These are phyloP conservation scores for Philhelius pedissequus DNA, from an alignment of 2,888 invertebrate genomes.

Conservation along the genomic window DNA sequence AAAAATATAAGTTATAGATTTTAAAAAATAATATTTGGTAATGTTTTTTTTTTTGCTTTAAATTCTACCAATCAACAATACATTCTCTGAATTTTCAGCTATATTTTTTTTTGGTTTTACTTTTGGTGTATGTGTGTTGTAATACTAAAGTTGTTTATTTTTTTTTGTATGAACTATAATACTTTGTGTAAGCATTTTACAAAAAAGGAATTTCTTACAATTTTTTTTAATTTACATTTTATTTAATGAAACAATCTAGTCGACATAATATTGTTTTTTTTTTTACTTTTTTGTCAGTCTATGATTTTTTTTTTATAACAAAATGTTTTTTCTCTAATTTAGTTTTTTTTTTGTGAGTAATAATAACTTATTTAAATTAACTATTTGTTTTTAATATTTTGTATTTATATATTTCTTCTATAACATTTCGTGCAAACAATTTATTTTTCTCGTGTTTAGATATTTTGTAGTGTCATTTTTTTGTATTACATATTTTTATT, in stretches of 20 bases:
- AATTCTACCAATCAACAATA: conserved; percentile 24
- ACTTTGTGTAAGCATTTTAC: conserved; percentile 48
- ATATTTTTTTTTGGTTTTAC: conserved; percentile 24
- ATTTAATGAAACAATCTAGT: conserved; percentile 69
- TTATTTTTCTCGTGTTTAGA: conserved; percentile 38
- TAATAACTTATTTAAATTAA: conserved; percentile 64
- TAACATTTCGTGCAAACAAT: conserved; percentile 64
- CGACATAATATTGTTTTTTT: conserved; percentile 49
- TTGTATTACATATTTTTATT: background rate
- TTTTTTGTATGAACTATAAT: conserved; percentile 47
- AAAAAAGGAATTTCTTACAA: conserved; percentile 42
- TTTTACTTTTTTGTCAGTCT: conserved; percentile 62
- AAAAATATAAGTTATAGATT: background rate
- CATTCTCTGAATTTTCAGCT: conserved; percentile 3
- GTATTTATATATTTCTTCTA: conserved; percentile 13
- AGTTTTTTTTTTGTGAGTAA: conserved; percentile 30
- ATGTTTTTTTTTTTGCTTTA: conserved; percentile 35
- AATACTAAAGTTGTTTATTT: background rate
- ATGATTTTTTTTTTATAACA: conserved; percentile 65
- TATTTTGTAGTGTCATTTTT: conserved; percentile 24
- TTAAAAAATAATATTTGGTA: conserved; percentile 35
- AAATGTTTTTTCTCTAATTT: conserved; percentile 41
- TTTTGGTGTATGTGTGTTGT: background rate
- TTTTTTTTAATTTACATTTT: conserved; percentile 49
- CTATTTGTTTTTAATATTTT: conserved; percentile 45